Percentiles rank a stretch among this genome's conserved stretches.
phyloP scores from a whole-genome alignment of 2,888 invertebrate genomes.

The Biston betularia region DNA sequence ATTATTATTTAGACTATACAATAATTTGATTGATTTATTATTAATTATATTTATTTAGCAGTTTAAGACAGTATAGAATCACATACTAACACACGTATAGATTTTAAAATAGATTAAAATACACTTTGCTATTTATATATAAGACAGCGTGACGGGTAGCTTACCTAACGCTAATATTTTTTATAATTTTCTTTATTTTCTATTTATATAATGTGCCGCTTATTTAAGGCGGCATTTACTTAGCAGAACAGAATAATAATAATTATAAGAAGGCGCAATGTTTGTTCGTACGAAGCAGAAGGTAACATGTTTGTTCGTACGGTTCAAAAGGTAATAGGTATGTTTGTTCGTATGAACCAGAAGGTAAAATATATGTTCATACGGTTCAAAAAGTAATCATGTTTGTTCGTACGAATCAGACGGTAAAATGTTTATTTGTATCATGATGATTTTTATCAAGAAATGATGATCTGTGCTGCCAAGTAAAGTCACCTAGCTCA shows the following conservation, averaged over 20 bases:
- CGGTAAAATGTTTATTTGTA: too few relatives aligned
- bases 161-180: slow-evolving; percentile 43
- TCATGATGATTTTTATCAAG: too few relatives aligned
- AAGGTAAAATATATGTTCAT: too few relatives aligned
- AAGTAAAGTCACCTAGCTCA: slow-evolving; percentile 36
- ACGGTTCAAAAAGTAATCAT: too few relatives aligned
- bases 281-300: too few relatives aligned
- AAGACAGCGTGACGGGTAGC: slow-evolving; percentile 59
- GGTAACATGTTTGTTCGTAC: too few relatives aligned
- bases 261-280: too few relatives aligned
- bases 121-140: slow-evolving; percentile 45
- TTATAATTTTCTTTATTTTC: slow-evolving; percentile 43
- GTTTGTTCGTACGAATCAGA: too few relatives aligned
- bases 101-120: slow-evolving; percentile 50
- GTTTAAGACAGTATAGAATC: slow-evolving; percentile 53
- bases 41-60: slow-evolving; percentile 38
- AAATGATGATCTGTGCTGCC: slow-evolving; percentile 21
- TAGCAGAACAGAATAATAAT: slow-evolving; percentile 34
- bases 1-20: slow-evolving; percentile 36
- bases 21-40: slow-evolving; percentile 38
- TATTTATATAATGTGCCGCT: slow-evolving; percentile 26
- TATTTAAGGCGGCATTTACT: slow-evolving; percentile 28
- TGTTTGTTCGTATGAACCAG: too few relatives aligned
- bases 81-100: slow-evolving; percentile 58
- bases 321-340: too few relatives aligned